Conservation (phyloP, 2,797 vertebrate genomes). For the Leptodactylus fallax region DNA sequence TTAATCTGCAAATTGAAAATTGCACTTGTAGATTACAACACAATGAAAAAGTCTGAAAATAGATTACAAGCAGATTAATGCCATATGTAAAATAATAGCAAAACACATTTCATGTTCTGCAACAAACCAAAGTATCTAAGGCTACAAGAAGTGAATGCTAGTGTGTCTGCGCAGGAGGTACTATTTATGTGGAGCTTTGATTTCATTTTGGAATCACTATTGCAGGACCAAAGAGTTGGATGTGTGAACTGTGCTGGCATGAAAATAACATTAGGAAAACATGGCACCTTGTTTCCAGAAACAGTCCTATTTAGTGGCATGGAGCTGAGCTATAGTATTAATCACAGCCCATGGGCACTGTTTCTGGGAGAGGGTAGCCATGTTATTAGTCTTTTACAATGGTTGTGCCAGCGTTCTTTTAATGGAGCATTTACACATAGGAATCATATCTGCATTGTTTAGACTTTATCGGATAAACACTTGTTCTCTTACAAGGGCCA, state of each 20-base stretch:
- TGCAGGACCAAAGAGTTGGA: conserved; percentile 17
- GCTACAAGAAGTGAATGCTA: background rate
- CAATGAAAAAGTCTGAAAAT: background rate
- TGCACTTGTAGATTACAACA: conserved; percentile 36
- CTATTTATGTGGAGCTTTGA: conserved; percentile 57
- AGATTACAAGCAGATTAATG: background rate
- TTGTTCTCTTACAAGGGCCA: background rate
- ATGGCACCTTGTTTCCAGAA: background rate
- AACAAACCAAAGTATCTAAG: conserved; percentile 58
- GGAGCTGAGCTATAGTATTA: background rate
- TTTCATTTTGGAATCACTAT: background rate
- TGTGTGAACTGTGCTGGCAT: background rate
- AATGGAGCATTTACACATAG: background rate
- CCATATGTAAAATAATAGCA: background rate
- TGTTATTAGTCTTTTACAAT: background rate
- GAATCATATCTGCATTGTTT: background rate
- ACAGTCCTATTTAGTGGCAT: background rate
- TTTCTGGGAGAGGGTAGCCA: background rate
- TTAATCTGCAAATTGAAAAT: conserved; percentile 65
- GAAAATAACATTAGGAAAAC: background rate
- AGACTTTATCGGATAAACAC: background rate
- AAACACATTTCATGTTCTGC: conserved; percentile 1
- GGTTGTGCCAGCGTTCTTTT: background rate
- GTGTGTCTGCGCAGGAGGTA: conserved; percentile 13
- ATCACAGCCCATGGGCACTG: background rate